A percentile compares a stretch with the other conserved stretches of the same genome.
Conservation (phyloP, 1,140 invertebrate species). For the Eciton burchellii region DNA sequence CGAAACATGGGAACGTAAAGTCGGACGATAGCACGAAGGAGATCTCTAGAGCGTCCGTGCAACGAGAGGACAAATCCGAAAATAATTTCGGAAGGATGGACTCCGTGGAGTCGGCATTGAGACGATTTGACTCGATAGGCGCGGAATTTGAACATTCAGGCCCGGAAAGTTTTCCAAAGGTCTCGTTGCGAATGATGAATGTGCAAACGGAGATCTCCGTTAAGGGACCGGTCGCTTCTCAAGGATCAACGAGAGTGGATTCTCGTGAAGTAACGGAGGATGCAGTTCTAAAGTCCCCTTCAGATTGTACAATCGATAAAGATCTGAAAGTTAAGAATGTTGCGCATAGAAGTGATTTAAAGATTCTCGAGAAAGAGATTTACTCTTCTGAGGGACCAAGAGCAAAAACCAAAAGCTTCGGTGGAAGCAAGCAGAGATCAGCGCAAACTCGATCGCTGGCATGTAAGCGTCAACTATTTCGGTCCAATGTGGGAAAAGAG, state of each 20-base stretch:
- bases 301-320: neutral
- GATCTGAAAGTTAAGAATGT: neutral
- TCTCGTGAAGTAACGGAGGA: neutral
- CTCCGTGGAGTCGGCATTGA: conserved; percentile 77
- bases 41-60: neutral
- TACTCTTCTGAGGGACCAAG: conserved; percentile 16
- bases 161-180: conserved; percentile 10
- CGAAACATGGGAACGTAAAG: neutral
- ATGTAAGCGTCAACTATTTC: conserved; percentile 73
- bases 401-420: conserved; percentile 46
- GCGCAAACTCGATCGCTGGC: conserved; percentile 44
- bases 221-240: neutral
- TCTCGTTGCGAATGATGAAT: conserved; percentile 28
- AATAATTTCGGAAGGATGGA: conserved; percentile 67
- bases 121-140: conserved; percentile 72
- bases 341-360: neutral
- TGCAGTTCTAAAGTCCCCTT: neutral
- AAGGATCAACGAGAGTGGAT: neutral
- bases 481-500: conserved; percentile 50
- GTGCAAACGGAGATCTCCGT: neutral
- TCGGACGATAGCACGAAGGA: neutral
- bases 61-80: conserved; percentile 14
- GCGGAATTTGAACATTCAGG: conserved; percentile 35
- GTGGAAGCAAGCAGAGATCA: conserved; percentile 41
- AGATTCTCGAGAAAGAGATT: neutral